A percentile compares a stretch with the other conserved stretches of the same genome.
Conservation (phyloP, 2,888 invertebrate genomes). For the Stegophylla sp. region DNA sequence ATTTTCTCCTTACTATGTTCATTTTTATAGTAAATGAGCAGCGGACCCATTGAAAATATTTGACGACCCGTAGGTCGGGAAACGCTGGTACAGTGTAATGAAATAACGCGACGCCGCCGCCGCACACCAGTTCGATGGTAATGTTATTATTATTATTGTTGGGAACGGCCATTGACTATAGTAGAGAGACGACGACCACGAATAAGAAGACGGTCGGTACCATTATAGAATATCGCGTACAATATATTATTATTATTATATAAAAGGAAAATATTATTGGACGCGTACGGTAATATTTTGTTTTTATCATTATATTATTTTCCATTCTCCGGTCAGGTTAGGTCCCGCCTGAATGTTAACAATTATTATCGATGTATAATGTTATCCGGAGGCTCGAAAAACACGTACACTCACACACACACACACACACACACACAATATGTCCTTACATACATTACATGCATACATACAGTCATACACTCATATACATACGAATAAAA, state of each 20-base stretch:
- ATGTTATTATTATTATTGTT: neutral
- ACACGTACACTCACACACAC: neutral
- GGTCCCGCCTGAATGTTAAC: too few relatives aligned
- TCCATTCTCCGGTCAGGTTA: conserved; percentile 37
- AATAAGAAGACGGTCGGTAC: conserved; percentile 15
- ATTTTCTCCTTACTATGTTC: too few relatives aligned
- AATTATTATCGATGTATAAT: conserved; percentile 39
- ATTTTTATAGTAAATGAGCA: too few relatives aligned
- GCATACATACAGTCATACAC: too few relatives aligned
- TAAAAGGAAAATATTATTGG: conserved; percentile 33
- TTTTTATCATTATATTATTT: conserved; percentile 21
- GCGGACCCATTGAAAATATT: too few relatives aligned
- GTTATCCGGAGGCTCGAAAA: conserved; percentile 43
- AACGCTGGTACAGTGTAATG: too few relatives aligned
- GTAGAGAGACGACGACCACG: neutral
- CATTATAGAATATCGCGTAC: conserved; percentile 10
- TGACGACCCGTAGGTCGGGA: too few relatives aligned
- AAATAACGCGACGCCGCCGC: too few relatives aligned
- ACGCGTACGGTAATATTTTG: conserved; percentile 20
- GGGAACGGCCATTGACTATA: neutral
- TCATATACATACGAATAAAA: neutral
- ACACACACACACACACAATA: neutral
- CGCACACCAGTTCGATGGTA: neutral
- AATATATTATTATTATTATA: conserved; percentile 1
- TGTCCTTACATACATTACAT: neutral